A percentile compares a stretch with the other conserved stretches of the same genome.
phyloP scores from a whole-genome alignment of 2,888 invertebrate species.

The Rhagonycha fulva region DNA sequence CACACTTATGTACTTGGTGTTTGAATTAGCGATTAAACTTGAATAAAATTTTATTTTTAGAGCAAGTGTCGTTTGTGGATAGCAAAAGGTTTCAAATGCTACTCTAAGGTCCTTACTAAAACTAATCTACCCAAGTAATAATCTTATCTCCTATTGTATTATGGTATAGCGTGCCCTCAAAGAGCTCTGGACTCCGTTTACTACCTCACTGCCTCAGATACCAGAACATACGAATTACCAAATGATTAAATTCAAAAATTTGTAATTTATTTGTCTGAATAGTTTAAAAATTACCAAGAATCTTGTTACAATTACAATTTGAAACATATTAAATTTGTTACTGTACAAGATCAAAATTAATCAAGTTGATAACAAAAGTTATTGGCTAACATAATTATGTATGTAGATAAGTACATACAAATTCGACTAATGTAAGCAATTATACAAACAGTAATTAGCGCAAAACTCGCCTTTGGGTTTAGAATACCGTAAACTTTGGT shows the following conservation, averaged over 20 bases:
- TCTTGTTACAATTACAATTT: no score
- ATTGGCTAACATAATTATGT: background rate
- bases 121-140: background rate
- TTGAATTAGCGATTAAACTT: background rate
- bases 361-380: background rate
- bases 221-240: background rate
- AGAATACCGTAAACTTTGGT: constrained; percentile 21
- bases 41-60: background rate
- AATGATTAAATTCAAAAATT: background rate
- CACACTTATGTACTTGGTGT: background rate
- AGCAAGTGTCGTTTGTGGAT: background rate
- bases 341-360: background rate
- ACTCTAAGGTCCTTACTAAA: background rate
- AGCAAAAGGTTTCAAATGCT: background rate
- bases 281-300: background rate
- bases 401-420: constrained; percentile 5
- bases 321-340: background rate
- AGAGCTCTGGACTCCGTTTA: background rate
- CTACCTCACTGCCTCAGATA: background rate
- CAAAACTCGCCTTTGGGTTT: constrained; percentile 25
- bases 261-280: background rate
- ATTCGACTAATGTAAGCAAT: constrained; percentile 19
- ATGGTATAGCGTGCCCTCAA: background rate
- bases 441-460: constrained; percentile 25
- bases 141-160: background rate